Conservation (phyloP, 2,113 vertebrate species). For the Hystrix cristata region DNA sequence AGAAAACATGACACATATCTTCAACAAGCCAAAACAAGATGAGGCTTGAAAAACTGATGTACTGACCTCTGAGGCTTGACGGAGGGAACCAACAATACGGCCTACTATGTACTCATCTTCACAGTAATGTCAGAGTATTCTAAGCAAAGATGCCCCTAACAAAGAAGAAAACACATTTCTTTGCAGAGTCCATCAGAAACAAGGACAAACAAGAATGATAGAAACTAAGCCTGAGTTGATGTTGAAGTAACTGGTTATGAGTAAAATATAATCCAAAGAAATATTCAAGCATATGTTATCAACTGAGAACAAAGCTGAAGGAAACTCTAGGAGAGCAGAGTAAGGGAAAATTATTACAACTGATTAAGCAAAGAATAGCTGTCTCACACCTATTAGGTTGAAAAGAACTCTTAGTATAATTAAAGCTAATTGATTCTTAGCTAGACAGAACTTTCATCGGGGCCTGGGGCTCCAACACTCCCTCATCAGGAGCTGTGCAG, state of each 20-base stretch:
- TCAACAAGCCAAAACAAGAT: not conserved
- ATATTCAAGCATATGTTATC: not conserved
- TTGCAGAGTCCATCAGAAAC: not conserved
- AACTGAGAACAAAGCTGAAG: not conserved
- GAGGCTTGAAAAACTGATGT: not conserved
- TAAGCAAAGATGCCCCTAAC: not conserved
- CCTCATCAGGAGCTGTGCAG: accelerated
- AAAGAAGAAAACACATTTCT: not conserved
- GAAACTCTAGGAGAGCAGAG: not conserved
- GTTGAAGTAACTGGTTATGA: not conserved
- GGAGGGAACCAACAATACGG: not conserved
- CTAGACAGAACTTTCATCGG: not conserved
- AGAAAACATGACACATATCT: not conserved
- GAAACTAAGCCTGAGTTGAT: not conserved
- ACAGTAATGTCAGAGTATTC: accelerated
- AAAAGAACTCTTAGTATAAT: not conserved
- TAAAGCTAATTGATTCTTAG: not conserved
- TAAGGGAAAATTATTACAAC: not conserved
- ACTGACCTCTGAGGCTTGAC: not conserved
- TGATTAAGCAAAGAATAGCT: not conserved
- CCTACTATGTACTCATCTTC: accelerated
- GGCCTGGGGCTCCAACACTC: accelerated
- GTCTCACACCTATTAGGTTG: not conserved
- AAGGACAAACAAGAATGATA: not conserved
- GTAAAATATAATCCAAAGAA: not conserved